Evolutionary conservation across 2,797 vertebrate species (phyloP), one percentile per base, ranked within the genome.

Genomic region (Ptychadena robeensis): DNA sequence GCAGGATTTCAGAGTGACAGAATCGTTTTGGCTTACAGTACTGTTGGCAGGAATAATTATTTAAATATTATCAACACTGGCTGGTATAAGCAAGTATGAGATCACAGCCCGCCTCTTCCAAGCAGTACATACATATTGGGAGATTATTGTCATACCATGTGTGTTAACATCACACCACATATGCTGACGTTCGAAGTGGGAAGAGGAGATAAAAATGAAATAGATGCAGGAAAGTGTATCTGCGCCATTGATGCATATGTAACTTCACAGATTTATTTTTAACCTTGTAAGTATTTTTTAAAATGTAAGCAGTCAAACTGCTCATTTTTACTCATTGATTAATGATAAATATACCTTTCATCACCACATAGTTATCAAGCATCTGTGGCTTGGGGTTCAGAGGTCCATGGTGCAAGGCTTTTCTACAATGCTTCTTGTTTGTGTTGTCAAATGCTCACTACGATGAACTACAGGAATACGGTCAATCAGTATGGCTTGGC

Each of bases 111-210:
- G 73, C 27, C 53, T 59, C 61, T 28, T 63, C 72, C 34, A 40
- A 63, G 15, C 53, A 37, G 25, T 59, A 75, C 73, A 75, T 35
- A 64, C 73, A 75, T 75, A 75, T 64, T 75, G 59, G 14, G 48
- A 53, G 44, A 28, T 48, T 4, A 32, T 15, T 22, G 53, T 40
- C 61, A 64, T 75, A 64, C 34, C 35, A 74, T 61, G 72, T n/a
- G 12, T 34, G 57, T n/a, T 4, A 28, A 15, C 53, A 34, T 48
- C 18, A 59, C 12, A 73, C 30, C 44, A 59, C 73, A 75, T n/a
- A 64, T 40, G 59, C 59, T 40, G 73, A 75, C 73, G 59, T 64
- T 37, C 22, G 59, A 28, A 63, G 34, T 61, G 30, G 31, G 57
- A 61, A 63, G 6, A 74, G 7, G 27, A 30, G 69, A 15, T 15